Percentiles rank a stretch among this genome's conserved stretches.
phyloP scores from a whole-genome alignment of 1,140 invertebrate genomes.

The Popillia japonica region DNA sequence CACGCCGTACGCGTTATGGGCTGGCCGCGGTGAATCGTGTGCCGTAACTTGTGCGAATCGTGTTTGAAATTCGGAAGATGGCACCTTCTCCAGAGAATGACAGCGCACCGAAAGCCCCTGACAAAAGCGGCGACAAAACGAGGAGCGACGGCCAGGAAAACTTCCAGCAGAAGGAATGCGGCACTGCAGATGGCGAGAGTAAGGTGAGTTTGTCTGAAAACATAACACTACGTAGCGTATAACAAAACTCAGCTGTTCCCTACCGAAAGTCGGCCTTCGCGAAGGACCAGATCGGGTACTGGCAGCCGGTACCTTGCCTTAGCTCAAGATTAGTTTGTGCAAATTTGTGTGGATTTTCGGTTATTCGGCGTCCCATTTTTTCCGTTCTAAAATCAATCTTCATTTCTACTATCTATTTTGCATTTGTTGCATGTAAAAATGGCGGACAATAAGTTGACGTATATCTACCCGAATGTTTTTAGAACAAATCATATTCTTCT shows the following conservation, averaged over 20 bases:
- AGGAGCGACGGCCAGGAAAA: not conserved
- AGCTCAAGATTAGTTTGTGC: not conserved
- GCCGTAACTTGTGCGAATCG: slow-evolving; percentile 23
- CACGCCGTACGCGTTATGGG: slow-evolving; percentile 11
- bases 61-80: slow-evolving; percentile 64
- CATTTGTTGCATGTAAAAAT: slow-evolving; percentile 31
- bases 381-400: slow-evolving; percentile 44
- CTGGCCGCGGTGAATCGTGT: slow-evolving; percentile 11
- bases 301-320: not conserved
- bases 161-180: not conserved
- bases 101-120: slow-evolving; percentile 73
- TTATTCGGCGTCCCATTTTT: slow-evolving; percentile 18
- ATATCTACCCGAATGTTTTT: slow-evolving; percentile 18
- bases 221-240: no score
- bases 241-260: slow-evolving; percentile 16
- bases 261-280: not conserved
- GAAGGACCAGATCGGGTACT: slow-evolving; percentile 8
- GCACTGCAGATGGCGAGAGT: not conserved
- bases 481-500: slow-evolving; percentile 11
- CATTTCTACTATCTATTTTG: slow-evolving; percentile 37
- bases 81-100: slow-evolving; percentile 75
- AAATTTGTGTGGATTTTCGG: slow-evolving; percentile 14
- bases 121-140: slow-evolving; percentile 65
- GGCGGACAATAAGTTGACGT: slow-evolving; percentile 31
- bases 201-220: slow-evolving; percentile 21